Percentiles rank a stretch among this genome's conserved stretches.
phyloP scores from a whole-genome alignment of 2,797 vertebrate species.

The Thripadectes ignobilis region DNA sequence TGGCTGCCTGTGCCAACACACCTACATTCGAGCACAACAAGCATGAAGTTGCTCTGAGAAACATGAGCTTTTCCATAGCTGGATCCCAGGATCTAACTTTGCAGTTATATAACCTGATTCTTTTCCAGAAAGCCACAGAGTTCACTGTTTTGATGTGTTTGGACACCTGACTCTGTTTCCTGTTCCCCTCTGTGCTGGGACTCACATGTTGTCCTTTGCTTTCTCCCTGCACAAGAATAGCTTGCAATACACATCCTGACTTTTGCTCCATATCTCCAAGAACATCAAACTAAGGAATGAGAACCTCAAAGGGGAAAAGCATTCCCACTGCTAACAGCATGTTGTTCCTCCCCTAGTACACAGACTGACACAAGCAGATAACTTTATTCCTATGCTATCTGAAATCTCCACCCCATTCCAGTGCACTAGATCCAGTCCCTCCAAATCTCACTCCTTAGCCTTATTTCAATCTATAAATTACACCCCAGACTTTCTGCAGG shows the following conservation, averaged over 20 bases:
- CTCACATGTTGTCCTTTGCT: background rate
- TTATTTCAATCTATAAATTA: background rate
- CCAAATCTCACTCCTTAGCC: background rate
- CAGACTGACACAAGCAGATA: background rate
- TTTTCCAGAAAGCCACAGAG: background rate
- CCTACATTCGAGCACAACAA: rapidly evolving
- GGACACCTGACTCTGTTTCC: slow-evolving; percentile 46
- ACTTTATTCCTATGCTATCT: background rate
- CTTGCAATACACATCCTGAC: background rate
- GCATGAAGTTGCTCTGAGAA: background rate
- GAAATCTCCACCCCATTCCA: background rate
- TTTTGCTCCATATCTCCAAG: background rate
- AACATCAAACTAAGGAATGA: background rate
- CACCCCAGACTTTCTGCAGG: background rate
- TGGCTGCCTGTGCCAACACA: rapidly evolving
- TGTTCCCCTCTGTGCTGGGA: slow-evolving; percentile 19
- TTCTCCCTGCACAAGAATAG: background rate
- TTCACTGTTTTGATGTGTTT: background rate
- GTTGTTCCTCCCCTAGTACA: background rate
- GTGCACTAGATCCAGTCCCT: background rate
- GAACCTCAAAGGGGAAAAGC: background rate
- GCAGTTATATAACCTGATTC: background rate
- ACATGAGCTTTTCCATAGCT: rapidly evolving
- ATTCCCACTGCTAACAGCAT: slow-evolving; percentile 9
- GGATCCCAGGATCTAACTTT: background rate